Conservation (phyloP, 1,140 invertebrate genomes). For the Drosophila sp. region DNA sequence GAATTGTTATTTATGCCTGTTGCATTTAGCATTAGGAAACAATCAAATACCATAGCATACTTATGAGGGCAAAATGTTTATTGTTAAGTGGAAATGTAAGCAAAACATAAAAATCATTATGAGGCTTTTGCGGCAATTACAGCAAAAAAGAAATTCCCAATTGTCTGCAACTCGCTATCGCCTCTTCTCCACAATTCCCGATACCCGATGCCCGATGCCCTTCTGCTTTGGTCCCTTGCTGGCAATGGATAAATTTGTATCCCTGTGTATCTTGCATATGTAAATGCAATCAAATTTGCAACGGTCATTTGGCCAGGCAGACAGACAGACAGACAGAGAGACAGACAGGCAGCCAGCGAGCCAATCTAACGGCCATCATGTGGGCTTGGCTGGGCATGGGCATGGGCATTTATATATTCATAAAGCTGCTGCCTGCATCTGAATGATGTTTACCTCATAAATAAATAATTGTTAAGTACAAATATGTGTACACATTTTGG, state of each 20-base stretch:
- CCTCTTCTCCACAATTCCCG: background rate
- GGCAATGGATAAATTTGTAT: slow-evolving; percentile 18
- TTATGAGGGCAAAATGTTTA: too few relatives aligned
- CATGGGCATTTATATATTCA: slow-evolving; percentile 20
- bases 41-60: background rate
- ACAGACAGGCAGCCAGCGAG: background rate
- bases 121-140: slow-evolving; percentile 16
- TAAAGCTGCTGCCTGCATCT: slow-evolving; percentile 52
- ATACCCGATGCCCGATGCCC: background rate
- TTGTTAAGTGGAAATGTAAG: slow-evolving; percentile 9
- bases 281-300: slow-evolving; percentile 79
- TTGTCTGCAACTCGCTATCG: slow-evolving; percentile 3
- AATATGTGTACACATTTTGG: slow-evolving; percentile 59
- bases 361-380: slow-evolving; percentile 75
- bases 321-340: background rate
- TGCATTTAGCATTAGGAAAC: background rate
- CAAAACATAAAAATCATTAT: slow-evolving; percentile 15
- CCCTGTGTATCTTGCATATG: slow-evolving; percentile 58
- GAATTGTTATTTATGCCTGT: too few relatives aligned
- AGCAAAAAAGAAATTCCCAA: background rate
- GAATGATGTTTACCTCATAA: slow-evolving; percentile 81
- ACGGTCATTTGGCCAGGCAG: slow-evolving; percentile 75
- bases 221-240: background rate
- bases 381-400: slow-evolving; percentile 29
- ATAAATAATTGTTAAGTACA: slow-evolving; percentile 77